phyloP scores from a whole-genome alignment of 2,797 vertebrate genomes.

The Peromyscus attwateri region DNA sequence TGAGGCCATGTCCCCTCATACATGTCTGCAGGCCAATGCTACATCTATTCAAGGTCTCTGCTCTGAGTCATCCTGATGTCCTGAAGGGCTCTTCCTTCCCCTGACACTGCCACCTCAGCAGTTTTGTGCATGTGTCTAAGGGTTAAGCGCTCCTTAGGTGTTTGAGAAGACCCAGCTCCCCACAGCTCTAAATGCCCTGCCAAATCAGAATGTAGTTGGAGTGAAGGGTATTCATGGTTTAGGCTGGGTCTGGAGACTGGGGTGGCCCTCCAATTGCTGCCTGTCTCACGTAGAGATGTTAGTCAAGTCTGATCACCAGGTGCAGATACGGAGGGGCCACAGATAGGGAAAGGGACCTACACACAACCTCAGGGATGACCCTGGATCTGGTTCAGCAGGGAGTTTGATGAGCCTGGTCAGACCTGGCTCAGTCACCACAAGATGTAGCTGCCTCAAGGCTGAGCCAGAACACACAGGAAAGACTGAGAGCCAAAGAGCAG shows the following conservation, averaged over 20 bases:
- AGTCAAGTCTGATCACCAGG: not conserved
- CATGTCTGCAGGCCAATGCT: not conserved
- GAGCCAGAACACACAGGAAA: not conserved
- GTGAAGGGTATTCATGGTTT: no score
- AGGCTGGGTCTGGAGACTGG: not conserved
- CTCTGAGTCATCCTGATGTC: not conserved
- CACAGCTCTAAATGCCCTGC: not conserved
- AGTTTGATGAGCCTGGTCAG: not conserved
- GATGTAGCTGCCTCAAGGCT: not conserved
- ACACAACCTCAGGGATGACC: no score
- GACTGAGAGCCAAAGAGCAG: not conserved
- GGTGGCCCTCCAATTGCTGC: not conserved
- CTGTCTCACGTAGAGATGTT: not conserved
- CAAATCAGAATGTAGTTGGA: not conserved
- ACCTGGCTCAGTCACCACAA: not conserved
- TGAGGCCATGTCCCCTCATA: rapidly evolving
- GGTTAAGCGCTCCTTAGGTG: not conserved
- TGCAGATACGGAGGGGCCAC: no score
- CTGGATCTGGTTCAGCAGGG: not conserved
- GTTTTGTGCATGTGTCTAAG: not conserved
- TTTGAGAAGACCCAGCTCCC: not conserved
- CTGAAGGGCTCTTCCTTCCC: no score
- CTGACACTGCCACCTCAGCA: not conserved
- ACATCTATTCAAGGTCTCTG: not conserved
- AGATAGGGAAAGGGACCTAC: not conserved